Conservation (phyloP, 2,888 invertebrate genomes). For the Aleiodes alternator region DNA sequence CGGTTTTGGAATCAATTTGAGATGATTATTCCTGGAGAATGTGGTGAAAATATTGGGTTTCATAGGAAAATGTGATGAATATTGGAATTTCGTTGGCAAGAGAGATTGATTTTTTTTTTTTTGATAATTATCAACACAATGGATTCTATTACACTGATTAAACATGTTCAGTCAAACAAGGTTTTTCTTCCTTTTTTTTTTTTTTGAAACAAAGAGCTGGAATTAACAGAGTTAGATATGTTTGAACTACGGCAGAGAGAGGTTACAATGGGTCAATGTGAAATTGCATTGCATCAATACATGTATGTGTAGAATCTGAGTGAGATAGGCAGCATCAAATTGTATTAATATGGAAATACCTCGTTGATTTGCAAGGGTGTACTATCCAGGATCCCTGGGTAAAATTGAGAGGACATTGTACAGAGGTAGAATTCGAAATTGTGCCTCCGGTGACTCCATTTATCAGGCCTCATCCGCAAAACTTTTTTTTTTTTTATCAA, state of each 20-base stretch:
- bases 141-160: too few species aligned
- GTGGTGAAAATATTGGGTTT: too few species aligned
- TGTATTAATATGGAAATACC: constrained; percentile 61
- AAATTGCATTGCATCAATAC: constrained; percentile 46
- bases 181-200: neutral
- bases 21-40: neutral
- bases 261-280: constrained; percentile 26
- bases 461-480: constrained; percentile 40
- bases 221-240: constrained; percentile 15
- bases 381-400: constrained; percentile 27
- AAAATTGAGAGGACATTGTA: constrained; percentile 34
- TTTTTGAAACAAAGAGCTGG: neutral
- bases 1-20: neutral
- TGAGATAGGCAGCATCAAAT: constrained; percentile 54
- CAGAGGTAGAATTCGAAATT: constrained; percentile 48
- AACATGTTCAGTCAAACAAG: neutral
- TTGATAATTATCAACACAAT: too few species aligned
- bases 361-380: constrained; percentile 55
- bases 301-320: constrained; percentile 33
- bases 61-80: too few species aligned
- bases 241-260: constrained; percentile 39
- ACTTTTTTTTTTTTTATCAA: constrained; percentile 3
- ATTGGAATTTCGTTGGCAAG: too few species aligned
- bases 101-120: too few species aligned
- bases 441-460: constrained; percentile 38